Percentiles rank a stretch among this genome's conserved stretches.
Evolutionary conservation across 2,797 vertebrate genomes (phyloP).

Genomic region (Sebastes matsubarae): DNA sequence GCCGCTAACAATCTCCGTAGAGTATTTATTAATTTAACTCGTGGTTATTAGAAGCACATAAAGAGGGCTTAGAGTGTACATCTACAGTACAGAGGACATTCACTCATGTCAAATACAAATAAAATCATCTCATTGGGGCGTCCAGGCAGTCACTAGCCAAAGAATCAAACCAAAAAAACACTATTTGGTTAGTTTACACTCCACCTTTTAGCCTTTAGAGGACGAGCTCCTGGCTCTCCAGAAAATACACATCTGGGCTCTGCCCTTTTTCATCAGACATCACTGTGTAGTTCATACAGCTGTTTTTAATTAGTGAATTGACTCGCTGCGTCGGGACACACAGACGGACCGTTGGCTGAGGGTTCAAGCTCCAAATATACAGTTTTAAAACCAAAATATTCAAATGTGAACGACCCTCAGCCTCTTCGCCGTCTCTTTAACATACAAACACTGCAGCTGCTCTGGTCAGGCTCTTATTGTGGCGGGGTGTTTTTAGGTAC

Average conservation of each 20-base stretch:
- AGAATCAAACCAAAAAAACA: conserved; percentile 47
- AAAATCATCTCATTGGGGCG: conserved; percentile 30
- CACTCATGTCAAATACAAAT: conserved; percentile 20
- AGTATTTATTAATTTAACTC: conserved; percentile 71
- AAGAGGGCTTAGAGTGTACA: conserved; percentile 6
- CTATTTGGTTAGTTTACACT: conserved; percentile 78
- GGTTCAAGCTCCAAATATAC: conserved; percentile 78
- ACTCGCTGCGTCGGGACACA: neutral
- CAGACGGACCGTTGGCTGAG: conserved; percentile 33
- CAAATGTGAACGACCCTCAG: conserved; percentile 72
- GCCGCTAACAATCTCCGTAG: conserved; percentile 89
- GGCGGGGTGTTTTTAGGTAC: neutral
- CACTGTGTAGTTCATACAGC: conserved; percentile 70
- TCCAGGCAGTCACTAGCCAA: conserved; percentile 67
- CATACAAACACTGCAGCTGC: neutral
- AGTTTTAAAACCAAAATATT: conserved; percentile 78
- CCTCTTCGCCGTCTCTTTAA: neutral
- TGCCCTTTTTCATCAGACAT: conserved; percentile 82
- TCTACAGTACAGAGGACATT: conserved; percentile 32
- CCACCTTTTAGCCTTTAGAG: conserved; percentile 4
- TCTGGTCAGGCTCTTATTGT: neutral
- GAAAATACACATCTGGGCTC: conserved; percentile 80
- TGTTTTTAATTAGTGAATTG: neutral
- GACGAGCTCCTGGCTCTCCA: conserved; percentile 40
- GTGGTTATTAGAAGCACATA: conserved; percentile 61